Percentiles rank a stretch among this genome's conserved stretches.
phyloP scores from a whole-genome alignment of 2,113 vertebrate species.

The Cheilinus undulatus region DNA sequence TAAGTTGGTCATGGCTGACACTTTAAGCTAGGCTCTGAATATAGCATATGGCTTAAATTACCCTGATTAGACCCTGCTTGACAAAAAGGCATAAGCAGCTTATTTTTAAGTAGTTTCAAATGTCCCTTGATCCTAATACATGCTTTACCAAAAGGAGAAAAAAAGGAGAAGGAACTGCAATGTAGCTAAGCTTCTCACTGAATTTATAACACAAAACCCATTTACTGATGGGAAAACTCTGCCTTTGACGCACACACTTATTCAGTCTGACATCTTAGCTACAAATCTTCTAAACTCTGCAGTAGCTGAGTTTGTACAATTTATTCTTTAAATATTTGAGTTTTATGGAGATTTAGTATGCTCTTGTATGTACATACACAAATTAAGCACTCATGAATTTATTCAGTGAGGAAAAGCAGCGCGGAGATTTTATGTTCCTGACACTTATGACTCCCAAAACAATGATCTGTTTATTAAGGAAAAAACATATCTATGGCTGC shows the following conservation, averaged over 20 bases:
- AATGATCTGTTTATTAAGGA: not conserved
- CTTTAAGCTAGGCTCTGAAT: slow-evolving; percentile 65
- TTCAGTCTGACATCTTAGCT: slow-evolving; percentile 7
- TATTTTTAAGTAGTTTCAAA: slow-evolving; percentile 77
- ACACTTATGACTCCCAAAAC: slow-evolving; percentile 12
- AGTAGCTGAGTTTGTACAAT: not conserved
- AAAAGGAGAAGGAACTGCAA: slow-evolving; percentile 32
- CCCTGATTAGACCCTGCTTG: slow-evolving; percentile 71
- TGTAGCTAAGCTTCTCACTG: slow-evolving; percentile 54
- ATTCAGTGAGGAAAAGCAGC: slow-evolving; percentile 13
- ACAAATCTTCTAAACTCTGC: slow-evolving; percentile 11
- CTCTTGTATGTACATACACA: not conserved
- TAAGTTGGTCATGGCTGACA: slow-evolving; percentile 76
- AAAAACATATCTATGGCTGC: too few species aligned
- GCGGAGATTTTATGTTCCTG: slow-evolving; percentile 8
- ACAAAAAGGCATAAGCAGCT: slow-evolving; percentile 79
- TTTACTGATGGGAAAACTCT: slow-evolving; percentile 39
- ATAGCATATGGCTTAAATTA: slow-evolving; percentile 75
- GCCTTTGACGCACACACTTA: not conserved
- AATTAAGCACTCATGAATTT: not conserved
- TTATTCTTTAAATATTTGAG: not conserved
- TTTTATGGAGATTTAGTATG: not conserved
- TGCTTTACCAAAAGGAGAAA: slow-evolving; percentile 42
- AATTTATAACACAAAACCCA: slow-evolving; percentile 42
- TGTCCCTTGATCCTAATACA: slow-evolving; percentile 71